A percentile compares a stretch with the other conserved stretches of the same genome.
phyloP scores from a whole-genome alignment of 2,888 invertebrate genomes.

The Brassicogethes aeneus region DNA sequence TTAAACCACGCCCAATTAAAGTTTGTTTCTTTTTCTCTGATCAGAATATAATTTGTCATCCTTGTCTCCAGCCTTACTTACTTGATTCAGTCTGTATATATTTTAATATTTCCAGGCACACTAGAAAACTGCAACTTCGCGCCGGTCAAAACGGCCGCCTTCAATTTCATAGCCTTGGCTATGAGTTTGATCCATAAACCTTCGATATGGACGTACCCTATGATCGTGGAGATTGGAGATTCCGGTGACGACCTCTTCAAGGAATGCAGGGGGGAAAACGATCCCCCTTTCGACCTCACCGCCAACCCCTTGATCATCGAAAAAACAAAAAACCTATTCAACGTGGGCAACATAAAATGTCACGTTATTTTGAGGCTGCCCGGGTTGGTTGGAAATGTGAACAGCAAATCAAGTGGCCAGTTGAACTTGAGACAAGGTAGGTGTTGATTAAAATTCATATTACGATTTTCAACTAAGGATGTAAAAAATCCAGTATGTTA shows the following conservation, averaged over 20 bases:
- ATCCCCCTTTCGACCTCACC: not conserved
- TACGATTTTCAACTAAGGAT: too few species aligned
- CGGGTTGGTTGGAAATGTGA: not conserved
- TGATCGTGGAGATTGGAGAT: conserved; percentile 46
- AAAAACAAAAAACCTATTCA: not conserved
- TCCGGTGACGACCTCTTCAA: conserved; percentile 37
- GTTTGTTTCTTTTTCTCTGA: too few species aligned
- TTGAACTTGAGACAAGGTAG: not conserved
- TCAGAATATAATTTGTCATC: too few species aligned
- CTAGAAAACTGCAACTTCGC: not conserved
- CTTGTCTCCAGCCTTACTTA: too few species aligned
- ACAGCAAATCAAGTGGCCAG: not conserved
- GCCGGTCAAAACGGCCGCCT: conserved; percentile 26
- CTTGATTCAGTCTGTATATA: too few species aligned
- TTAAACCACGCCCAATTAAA: too few species aligned
- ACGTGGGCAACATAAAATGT: not conserved
- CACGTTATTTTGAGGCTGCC: not conserved
- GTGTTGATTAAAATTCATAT: too few species aligned
- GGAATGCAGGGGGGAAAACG: not conserved
- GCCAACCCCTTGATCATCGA: not conserved
- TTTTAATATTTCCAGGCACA: too few species aligned
- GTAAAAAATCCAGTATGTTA: too few species aligned
- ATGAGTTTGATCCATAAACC: conserved; percentile 52
- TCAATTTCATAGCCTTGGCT: conserved; percentile 48
- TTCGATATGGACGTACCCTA: conserved; percentile 51